Conservation (phyloP, 2,888 invertebrate genomes). For the Drosophila mayaguana region DNA sequence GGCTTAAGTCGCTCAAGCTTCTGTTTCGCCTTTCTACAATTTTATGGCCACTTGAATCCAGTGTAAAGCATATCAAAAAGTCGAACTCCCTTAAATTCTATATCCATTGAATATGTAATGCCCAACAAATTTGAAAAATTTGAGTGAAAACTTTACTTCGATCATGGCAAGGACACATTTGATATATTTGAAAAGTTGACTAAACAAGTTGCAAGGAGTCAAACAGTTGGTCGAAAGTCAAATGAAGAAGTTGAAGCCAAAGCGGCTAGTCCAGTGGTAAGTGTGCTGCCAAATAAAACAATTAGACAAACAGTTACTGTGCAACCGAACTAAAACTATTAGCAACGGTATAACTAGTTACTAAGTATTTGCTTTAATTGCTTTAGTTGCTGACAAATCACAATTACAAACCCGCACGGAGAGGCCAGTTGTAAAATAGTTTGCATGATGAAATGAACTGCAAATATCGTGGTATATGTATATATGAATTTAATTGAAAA, state of each 20-base stretch:
- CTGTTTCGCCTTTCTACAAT: too few species aligned
- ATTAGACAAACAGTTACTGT: constrained; percentile 8
- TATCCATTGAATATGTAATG: neutral
- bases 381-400: constrained; percentile 15
- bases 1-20: too few species aligned
- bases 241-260: constrained; percentile 1
- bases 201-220: neutral
- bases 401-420: neutral
- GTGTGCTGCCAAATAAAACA: constrained; percentile 2
- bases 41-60: neutral
- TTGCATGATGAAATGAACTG: neutral
- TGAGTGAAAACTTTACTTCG: neutral
- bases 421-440: neutral
- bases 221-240: constrained; percentile 5
- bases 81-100: neutral
- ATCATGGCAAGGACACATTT: neutral
- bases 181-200: constrained; percentile 4
- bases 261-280: neutral
- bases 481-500: neutral
- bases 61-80: neutral
- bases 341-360: constrained; percentile 3
- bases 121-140: neutral
- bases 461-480: too few species aligned
- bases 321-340: constrained; percentile 11
- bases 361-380: constrained; percentile 7